A percentile compares a stretch with the other conserved stretches of the same genome.
Conservation (phyloP, 2,797 vertebrate species). For the Brotula barbata region DNA sequence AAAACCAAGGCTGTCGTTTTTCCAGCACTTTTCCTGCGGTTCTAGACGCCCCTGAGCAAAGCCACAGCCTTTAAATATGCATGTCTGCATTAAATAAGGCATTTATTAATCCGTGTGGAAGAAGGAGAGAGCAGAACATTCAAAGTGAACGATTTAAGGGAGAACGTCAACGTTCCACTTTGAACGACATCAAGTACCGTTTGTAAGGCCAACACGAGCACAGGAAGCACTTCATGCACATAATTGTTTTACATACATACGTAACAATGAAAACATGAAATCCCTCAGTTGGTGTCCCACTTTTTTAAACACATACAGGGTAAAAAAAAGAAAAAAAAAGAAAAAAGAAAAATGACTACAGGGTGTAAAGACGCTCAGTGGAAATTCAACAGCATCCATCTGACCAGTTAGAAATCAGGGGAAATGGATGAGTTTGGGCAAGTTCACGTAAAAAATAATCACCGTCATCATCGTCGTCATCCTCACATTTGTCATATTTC, state of each 20-base stretch:
- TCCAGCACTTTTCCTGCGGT: slow-evolving; percentile 25
- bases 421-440: too few species aligned
- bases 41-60: slow-evolving; percentile 43
- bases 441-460: slow-evolving; percentile 43
- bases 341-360: too few species aligned
- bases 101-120: slow-evolving; percentile 40
- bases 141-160: not conserved
- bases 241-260: slow-evolving; percentile 16
- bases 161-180: slow-evolving; percentile 1
- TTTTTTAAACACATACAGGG: too few species aligned
- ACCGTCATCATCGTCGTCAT: too few species aligned
- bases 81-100: slow-evolving; percentile 52
- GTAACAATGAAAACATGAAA: slow-evolving; percentile 19
- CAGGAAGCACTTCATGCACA: not conserved
- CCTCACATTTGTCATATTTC: slow-evolving; percentile 30
- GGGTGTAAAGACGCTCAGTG: too few species aligned
- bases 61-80: slow-evolving; percentile 53
- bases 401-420: too few species aligned
- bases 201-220: not conserved
- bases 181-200: not conserved
- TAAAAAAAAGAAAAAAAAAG: too few species aligned
- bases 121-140: slow-evolving; percentile 5
- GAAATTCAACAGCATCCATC: too few species aligned
- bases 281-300: slow-evolving; percentile 35
- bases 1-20: slow-evolving; percentile 32